Evolutionary conservation across 1,140 invertebrate species (phyloP).

Genomic region (Myzus persicae): DNA sequence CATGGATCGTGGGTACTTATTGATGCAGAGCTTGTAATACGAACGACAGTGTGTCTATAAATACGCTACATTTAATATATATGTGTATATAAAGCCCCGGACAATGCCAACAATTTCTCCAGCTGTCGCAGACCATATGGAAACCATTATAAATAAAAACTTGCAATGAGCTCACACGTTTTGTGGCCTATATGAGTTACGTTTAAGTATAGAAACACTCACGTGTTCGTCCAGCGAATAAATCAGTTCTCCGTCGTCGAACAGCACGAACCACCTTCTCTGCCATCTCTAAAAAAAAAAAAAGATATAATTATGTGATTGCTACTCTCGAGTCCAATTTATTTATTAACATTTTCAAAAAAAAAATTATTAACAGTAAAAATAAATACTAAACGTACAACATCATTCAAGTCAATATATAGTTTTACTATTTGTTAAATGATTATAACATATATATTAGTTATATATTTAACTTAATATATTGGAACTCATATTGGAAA

Average conservation of each 20-base stretch:
- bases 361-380: background rate
- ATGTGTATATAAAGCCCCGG: background rate
- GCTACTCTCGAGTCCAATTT: background rate
- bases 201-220: conserved; percentile 68
- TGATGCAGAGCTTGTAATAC: background rate
- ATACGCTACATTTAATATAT: background rate
- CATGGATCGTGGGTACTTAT: background rate
- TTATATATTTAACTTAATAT: background rate
- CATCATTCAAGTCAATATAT: background rate
- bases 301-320: conserved; percentile 11
- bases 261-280: conserved; percentile 94
- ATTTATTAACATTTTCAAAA: background rate
- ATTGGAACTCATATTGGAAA: background rate
- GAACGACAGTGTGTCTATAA: conserved; percentile 14
- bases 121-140: conserved; percentile 55
- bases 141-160: conserved; percentile 58
- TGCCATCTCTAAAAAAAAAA: conserved; percentile 86
- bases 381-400: background rate
- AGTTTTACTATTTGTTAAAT: background rate
- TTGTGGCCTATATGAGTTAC: conserved; percentile 37
- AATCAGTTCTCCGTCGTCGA: conserved; percentile 94
- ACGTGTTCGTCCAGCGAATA: conserved; percentile 97
- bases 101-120: conserved; percentile 57
- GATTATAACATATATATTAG: too few relatives aligned
- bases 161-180: conserved; percentile 40